phyloP scores from a whole-genome alignment of 2,797 vertebrate species.

The Mus caroli region DNA sequence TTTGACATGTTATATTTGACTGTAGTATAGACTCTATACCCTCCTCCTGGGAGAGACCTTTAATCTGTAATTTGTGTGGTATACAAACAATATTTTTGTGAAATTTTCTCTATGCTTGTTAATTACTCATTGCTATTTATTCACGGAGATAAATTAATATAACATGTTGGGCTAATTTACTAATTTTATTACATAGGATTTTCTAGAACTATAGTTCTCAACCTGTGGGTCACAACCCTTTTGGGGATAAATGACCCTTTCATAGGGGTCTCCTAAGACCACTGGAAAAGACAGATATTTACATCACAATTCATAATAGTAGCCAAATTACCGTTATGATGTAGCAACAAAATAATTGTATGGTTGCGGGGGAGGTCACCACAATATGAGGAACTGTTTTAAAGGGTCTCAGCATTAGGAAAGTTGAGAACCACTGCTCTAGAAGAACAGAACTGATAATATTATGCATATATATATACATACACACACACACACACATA shows the following conservation, averaged over 20 bases:
- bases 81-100: constrained; percentile 39
- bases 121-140: constrained; percentile 3
- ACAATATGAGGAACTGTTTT: background rate
- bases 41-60: constrained; percentile 29
- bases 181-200: background rate
- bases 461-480: too few species aligned
- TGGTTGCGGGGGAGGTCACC: background rate
- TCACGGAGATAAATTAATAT: constrained; percentile 13
- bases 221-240: background rate
- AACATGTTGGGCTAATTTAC: constrained; percentile 42
- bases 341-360: background rate
- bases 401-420: background rate
- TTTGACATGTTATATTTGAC: constrained; percentile 21
- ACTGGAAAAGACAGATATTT: background rate
- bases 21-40: background rate
- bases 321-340: background rate
- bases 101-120: constrained; percentile 4
- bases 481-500: too few species aligned
- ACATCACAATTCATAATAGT: background rate
- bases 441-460: background rate
- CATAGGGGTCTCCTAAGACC: background rate
- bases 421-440: background rate
- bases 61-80: constrained; percentile 36
- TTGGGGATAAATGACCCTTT: background rate
- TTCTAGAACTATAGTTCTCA: background rate